Conservation (phyloP, 2,797 vertebrate species). For the Cyclopterus lumpus region DNA sequence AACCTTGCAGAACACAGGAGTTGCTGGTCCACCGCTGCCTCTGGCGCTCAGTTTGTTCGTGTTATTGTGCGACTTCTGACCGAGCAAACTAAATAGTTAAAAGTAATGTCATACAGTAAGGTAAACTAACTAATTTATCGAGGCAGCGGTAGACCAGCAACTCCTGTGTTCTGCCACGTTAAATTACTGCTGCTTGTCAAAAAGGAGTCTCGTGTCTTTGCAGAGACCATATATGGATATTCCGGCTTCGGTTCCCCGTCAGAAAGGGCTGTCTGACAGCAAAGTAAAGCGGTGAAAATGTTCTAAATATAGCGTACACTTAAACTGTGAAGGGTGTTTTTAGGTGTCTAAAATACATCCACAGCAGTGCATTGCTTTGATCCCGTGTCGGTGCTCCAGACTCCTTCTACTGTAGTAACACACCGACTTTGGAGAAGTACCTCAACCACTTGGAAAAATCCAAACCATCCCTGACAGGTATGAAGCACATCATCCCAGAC, state of each 20-base stretch:
- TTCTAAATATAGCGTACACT: background rate
- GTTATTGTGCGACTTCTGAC: background rate
- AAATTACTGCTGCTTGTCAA: background rate
- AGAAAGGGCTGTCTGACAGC: background rate
- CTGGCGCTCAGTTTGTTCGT: background rate
- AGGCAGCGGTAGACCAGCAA: background rate
- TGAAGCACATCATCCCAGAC: background rate
- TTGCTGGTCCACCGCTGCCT: too few species aligned
- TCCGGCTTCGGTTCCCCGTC: background rate
- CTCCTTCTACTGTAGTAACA: too few species aligned
- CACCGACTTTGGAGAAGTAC: background rate
- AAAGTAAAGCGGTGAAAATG: background rate
- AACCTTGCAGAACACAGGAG: too few species aligned
- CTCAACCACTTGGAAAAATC: too few species aligned
- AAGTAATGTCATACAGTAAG: background rate
- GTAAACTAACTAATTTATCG: background rate
- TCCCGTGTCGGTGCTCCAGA: background rate
- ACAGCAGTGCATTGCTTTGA: background rate
- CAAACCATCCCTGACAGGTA: background rate
- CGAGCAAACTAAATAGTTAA: background rate
- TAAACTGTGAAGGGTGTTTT: background rate
- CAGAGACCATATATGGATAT: background rate
- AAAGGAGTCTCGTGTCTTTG: background rate
- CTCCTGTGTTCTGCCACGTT: background rate
- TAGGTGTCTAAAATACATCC: background rate